A percentile compares a stretch with the other conserved stretches of the same genome.
phyloP scores from a whole-genome alignment of 2,113 vertebrate genomes.

The Hystrix brachyura region DNA sequence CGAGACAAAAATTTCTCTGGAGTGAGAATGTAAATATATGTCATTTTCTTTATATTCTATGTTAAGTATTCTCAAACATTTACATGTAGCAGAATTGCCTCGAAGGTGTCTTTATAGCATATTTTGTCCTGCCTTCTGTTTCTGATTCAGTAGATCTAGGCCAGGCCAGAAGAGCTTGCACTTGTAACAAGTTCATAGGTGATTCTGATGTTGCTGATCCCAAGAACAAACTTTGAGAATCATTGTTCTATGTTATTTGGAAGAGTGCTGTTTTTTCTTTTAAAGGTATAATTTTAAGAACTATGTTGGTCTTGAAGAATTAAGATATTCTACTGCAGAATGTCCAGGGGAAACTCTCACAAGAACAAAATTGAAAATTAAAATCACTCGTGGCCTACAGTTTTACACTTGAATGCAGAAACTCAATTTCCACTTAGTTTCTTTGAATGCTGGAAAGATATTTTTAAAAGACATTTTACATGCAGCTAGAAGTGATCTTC shows the following conservation, averaged over 20 bases:
- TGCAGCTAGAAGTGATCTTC: not conserved
- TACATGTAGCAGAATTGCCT: not conserved
- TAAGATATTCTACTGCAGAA: constrained; percentile 5
- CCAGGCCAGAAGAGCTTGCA: not conserved
- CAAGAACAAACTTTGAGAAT: not conserved
- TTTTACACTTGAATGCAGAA: constrained; percentile 40
- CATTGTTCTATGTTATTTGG: not conserved
- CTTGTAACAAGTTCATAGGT: not conserved
- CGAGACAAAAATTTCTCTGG: not conserved
- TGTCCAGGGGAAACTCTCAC: not conserved
- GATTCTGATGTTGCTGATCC: not conserved
- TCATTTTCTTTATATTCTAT: not conserved
- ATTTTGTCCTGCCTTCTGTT: not conserved
- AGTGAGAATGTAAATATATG: not conserved
- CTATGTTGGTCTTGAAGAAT: not conserved
- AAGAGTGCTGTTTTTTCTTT: not conserved
- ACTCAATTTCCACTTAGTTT: not conserved
- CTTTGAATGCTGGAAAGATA: constrained; percentile 1
- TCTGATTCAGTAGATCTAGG: not conserved
- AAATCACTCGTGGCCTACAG: not conserved
- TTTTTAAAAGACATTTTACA: not conserved
- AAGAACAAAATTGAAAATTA: constrained; percentile 54
- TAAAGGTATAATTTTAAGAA: not conserved
- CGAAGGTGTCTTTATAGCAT: not conserved
- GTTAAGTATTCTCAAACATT: not conserved